Percentiles rank a stretch among this genome's conserved stretches.
phyloP scores from a whole-genome alignment of 2,888 invertebrate genomes.

The Sinelater perroti region DNA sequence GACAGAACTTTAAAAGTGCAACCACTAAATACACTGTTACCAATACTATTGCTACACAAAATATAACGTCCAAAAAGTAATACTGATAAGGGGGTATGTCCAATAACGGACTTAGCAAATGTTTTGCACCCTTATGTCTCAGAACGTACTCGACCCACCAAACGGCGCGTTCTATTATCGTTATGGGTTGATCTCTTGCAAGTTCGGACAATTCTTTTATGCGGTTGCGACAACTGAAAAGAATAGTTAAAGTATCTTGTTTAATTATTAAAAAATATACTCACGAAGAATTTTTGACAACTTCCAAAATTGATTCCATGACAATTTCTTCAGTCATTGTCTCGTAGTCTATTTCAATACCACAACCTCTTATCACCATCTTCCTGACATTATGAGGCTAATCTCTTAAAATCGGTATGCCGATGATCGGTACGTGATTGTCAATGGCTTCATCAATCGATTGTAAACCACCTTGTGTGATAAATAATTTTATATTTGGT shows the following conservation, averaged over 20 bases:
- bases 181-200: slow-evolving; percentile 16
- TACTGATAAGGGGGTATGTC: slow-evolving; percentile 1
- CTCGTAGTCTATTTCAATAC: background rate
- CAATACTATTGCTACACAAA: background rate
- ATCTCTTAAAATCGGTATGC: background rate
- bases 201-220: background rate
- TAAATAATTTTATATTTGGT: slow-evolving; percentile 3
- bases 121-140: slow-evolving; percentile 2
- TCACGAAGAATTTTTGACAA: background rate
- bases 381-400: background rate
- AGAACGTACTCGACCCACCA: no score
- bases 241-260: no score
- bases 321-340: background rate
- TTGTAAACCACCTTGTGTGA: background rate
- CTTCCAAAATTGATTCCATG: background rate
- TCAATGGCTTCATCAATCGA: background rate
- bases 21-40: background rate
- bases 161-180: slow-evolving; percentile 6
- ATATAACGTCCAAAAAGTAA: slow-evolving; percentile 1
- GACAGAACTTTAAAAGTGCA: background rate
- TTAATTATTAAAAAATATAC: no score
- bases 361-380: background rate
- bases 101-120: background rate
- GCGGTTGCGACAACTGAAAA: slow-evolving; percentile 3
- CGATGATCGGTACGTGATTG: background rate